A percentile compares a stretch with the other conserved stretches of the same genome.
Evolutionary conservation across 2,113 vertebrate genomes (phyloP).

Genomic region (Planiliza haematocheilus): DNA sequence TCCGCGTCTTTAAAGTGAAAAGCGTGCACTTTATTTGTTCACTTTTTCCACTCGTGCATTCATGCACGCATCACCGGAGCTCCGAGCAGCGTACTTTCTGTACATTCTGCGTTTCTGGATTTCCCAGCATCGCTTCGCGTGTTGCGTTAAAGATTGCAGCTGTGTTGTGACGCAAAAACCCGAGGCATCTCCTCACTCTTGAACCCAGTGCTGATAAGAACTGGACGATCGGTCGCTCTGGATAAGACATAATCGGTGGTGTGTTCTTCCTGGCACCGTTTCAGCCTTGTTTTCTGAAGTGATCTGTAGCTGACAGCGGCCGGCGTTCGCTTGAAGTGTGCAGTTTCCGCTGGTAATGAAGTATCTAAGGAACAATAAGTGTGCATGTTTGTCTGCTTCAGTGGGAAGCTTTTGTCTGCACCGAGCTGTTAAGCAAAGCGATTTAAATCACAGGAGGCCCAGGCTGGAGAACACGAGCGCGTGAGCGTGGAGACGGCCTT

Average conservation of each 20-base stretch:
- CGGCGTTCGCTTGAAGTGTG: not conserved
- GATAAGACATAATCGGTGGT: not conserved
- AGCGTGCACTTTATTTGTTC: too few species aligned
- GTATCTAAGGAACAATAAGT: not conserved
- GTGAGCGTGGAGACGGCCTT: not conserved
- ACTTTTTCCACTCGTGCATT: not conserved
- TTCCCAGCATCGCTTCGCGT: not conserved
- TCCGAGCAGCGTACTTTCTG: not conserved
- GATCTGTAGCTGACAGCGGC: not conserved
- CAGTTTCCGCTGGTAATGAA: not conserved
- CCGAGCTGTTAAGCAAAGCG: not conserved
- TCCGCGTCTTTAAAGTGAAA: too few species aligned
- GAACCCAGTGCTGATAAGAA: not conserved
- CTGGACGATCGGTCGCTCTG: not conserved
- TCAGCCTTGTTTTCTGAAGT: not conserved
- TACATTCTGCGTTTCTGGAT: not conserved
- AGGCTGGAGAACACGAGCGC: not conserved
- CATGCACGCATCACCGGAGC: not conserved
- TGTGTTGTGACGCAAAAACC: not conserved
- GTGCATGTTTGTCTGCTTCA: constrained; percentile 3
- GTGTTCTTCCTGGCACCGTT: too few species aligned
- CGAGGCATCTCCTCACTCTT: not conserved
- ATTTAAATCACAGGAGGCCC: not conserved
- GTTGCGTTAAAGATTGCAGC: not conserved
- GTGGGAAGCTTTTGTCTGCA: not conserved